phyloP scores from a whole-genome alignment of 2,113 vertebrate genomes.

The Gasterosteus nipponicus region DNA sequence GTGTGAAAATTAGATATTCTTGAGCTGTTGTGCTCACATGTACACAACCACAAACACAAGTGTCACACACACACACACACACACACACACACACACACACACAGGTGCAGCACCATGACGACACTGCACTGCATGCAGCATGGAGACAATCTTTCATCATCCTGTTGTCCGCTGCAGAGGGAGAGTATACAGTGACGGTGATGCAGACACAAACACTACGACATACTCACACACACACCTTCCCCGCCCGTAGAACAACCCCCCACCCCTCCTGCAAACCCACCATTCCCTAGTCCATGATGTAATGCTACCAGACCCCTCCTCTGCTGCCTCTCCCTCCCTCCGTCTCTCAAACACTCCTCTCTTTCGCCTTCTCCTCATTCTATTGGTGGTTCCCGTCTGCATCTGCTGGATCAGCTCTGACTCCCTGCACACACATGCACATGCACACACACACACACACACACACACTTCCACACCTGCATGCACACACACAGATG shows the following conservation, averaged over 20 bases:
- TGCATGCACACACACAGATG: constrained; percentile 7
- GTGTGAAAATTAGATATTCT: constrained; percentile 18
- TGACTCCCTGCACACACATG: constrained; percentile 54
- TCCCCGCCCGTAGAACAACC: constrained; percentile 50
- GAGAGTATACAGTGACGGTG: constrained; percentile 55
- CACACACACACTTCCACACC: background rate
- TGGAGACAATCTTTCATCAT: constrained; percentile 64
- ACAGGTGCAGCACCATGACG: constrained; percentile 68
- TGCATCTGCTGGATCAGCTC: constrained; percentile 81
- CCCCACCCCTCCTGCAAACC: constrained; percentile 65
- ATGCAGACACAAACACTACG: constrained; percentile 63
- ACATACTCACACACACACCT: constrained; percentile 60
- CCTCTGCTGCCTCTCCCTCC: constrained; percentile 69
- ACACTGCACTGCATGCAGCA: constrained; percentile 56
- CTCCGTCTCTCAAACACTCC: constrained; percentile 60
- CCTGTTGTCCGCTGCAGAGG: constrained; percentile 63
- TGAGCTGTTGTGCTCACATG: constrained; percentile 24
- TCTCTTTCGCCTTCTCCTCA: constrained; percentile 59
- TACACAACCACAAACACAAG: constrained; percentile 34
- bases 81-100: constrained; percentile 47
- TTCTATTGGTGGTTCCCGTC: constrained; percentile 77
- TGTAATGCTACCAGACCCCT: constrained; percentile 80
- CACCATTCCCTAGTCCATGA: constrained; percentile 73
- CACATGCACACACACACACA: constrained; percentile 4
- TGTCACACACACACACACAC: constrained; percentile 26